Evolutionary conservation across 1,140 invertebrate genomes (phyloP), one percentile per base, ranked within the genome.

Genomic region (Contarinia nasturtii): DNA sequence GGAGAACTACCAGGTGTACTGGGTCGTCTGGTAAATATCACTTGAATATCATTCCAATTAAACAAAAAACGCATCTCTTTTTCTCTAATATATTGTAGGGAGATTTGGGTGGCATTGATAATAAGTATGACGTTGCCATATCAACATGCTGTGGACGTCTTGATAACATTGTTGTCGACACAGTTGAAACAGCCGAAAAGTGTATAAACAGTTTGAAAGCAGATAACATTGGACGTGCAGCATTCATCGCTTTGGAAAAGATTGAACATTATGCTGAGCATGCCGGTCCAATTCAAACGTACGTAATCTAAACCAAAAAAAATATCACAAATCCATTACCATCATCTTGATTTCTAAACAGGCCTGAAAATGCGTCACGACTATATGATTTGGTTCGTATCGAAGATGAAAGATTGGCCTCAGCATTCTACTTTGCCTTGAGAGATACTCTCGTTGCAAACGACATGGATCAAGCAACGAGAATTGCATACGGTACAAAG

Each of bases 131-230:
- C n/a, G n/a, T 27, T 27, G 27, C 27, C 27, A 27, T 27, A 27
- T 27, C 27, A 5, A 27, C 27, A 27, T 27, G 27, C 10, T 27
- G 27, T 10, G 27, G n/a, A n/a, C 68, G 78, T 1, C 61, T 98
- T 1, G 92, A 98, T 57, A 82, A 93, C 55, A 88, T 98, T 51
- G 80, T 98, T 1, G 87, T 91, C 0, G 93, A 98, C 55, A 82
- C 74, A 1, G 82, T 91, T 1, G 68, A 80, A 4, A 92, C 86
- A 0, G 93, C 80, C 0, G 76, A 90, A 57, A 68, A 72, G 22
- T 93, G 90, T 60, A 84, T 98, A 17, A 75, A 84, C 37, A 81
- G 79, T 54, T 63, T 98, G 0, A 91, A 89, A 52, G 58, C 72
- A 33, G 66, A 86, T 55, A 77, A 90, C 52, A 65, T 85, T 3